Evolutionary conservation across 2,797 vertebrate genomes (phyloP).

Genomic region (Pangasius krempfi): DNA sequence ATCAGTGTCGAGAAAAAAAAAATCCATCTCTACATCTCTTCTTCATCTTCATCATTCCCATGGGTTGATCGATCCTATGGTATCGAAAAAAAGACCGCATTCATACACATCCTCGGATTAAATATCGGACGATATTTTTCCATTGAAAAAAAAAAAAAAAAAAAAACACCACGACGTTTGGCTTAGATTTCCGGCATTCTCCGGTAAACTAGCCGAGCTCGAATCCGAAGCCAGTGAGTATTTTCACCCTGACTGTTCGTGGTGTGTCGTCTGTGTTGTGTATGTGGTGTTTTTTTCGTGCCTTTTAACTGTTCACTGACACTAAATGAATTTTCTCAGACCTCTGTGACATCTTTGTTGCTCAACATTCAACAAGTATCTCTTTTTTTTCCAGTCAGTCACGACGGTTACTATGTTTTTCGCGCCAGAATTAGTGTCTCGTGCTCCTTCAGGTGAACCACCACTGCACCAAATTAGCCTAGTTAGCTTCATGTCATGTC

Average conservation of each 20-base stretch:
- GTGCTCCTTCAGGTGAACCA: constrained; percentile 36
- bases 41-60: constrained; percentile 33
- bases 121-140: constrained; percentile 66
- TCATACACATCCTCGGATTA: constrained; percentile 65
- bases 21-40: constrained; percentile 17
- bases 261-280: constrained; percentile 49
- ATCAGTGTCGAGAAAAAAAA: constrained; percentile 8
- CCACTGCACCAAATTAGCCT: constrained; percentile 16
- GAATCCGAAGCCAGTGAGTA: constrained; percentile 78
- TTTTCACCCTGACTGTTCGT: constrained; percentile 63
- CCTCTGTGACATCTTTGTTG: background rate
- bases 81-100: constrained; percentile 35
- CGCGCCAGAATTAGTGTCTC: constrained; percentile 40
- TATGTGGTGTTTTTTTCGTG: constrained; percentile 34
- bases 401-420: constrained; percentile 4
- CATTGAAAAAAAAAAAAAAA: constrained; percentile 59
- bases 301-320: background rate
- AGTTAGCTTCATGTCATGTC: constrained; percentile 20
- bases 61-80: constrained; percentile 58
- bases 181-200: constrained; percentile 67
- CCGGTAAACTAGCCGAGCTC: constrained; percentile 67
- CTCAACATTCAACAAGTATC: constrained; percentile 78
- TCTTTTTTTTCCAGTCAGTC: background rate
- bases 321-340: background rate
- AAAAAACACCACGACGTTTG: constrained; percentile 53